phyloP scores from a whole-genome alignment of 2,797 vertebrate species.

The Myotis planiceps region DNA sequence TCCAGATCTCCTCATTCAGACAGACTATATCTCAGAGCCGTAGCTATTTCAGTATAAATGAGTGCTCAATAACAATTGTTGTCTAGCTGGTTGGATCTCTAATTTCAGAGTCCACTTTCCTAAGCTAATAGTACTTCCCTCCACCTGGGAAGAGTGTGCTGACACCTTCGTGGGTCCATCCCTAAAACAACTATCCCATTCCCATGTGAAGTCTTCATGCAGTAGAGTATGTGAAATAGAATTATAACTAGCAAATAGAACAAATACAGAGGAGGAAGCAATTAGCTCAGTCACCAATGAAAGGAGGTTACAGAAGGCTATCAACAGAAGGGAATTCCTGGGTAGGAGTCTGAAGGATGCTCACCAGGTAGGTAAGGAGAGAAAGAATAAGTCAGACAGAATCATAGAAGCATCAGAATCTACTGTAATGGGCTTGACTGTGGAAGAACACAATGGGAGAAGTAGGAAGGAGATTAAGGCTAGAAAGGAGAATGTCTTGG shows the following conservation, averaged over 20 bases:
- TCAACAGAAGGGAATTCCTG: background rate
- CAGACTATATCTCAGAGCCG: background rate
- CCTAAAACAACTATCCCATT: background rate
- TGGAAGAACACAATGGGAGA: background rate
- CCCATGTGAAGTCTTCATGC: background rate
- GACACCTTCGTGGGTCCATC: background rate
- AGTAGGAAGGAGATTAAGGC: background rate
- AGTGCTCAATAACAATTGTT: background rate
- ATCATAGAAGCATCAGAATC: background rate
- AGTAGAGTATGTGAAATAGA: background rate
- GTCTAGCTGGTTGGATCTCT: background rate
- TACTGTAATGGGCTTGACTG: background rate
- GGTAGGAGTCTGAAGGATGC: background rate
- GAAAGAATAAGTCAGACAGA: background rate
- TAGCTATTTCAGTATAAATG: background rate
- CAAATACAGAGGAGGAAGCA: background rate
- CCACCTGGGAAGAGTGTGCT: background rate
- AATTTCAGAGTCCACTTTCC: background rate
- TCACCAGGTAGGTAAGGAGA: background rate
- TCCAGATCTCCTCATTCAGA: background rate
- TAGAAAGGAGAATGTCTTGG: background rate
- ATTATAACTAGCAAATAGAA: background rate
- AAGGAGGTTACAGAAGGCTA: background rate
- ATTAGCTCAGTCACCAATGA: background rate
- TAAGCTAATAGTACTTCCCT: background rate